Evolutionary conservation across 2,797 vertebrate species (phyloP), one percentile per base, ranked within the genome.

Genomic region (Craterocephalus amniculus): DNA sequence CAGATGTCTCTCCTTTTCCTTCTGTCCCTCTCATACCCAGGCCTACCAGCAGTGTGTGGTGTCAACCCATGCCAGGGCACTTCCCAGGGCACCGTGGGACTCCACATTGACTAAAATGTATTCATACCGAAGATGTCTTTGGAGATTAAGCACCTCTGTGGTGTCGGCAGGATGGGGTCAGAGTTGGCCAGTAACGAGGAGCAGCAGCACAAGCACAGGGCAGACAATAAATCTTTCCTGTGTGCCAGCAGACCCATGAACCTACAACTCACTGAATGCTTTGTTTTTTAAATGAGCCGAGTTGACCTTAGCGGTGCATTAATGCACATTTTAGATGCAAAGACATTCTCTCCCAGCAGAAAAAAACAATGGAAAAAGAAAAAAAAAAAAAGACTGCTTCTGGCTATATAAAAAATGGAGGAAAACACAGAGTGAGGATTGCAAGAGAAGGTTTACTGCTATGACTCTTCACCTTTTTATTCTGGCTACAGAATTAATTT

Each of bases 401-500:
- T 60, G 63, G 86, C 74, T 78, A 81, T 83, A 82, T 80, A 69
- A 31, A 70, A 70, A 48, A 20, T 27, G 57, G 51, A 60, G 57
- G 67, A n/a, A 24, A 16, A 27, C 34, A 49, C 26, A 63, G 38
- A 45, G 43, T 5, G 20, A 43, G 57, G 72, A 58, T 55, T 1
- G 24, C 29, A 32, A 40, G 74, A 78, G 63, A 73, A 69, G 79
- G 71, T 87, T 83, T 76, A 87, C 77, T 81, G 74, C 85, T 88
- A 86, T 88, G 78, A 82, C 70, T 85, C 72, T 86, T 92, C 88
- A 91, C 87, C 87, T 92, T 88, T 90, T 89, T 78, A 89, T 83
- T 86, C 86, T 70, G 70, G 74, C 80, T 78, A 69, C 69, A 84
- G 88, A 91, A 89, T 91, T 91, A 82, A 88, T 89, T 89, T 85